Conservation (phyloP, 2,113 vertebrate species). For the Panthera uncia region DNA sequence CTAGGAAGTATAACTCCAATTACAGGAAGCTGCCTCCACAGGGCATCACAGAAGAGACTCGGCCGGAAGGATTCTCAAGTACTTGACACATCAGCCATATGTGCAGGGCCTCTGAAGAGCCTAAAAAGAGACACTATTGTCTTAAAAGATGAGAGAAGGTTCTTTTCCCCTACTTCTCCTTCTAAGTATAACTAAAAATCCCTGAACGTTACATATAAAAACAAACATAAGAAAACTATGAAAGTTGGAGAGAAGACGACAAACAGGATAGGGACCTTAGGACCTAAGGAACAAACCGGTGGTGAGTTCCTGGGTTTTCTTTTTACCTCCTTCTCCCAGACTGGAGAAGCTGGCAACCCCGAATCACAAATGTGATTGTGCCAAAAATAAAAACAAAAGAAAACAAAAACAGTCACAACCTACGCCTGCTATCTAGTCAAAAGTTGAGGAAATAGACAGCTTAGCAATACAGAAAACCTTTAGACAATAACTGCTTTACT, state of each 20-base stretch:
- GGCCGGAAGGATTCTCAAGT: not conserved
- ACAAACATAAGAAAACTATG: not conserved
- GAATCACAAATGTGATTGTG: not conserved
- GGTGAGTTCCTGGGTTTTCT: not conserved
- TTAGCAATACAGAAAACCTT: not conserved
- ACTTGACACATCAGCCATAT: not conserved
- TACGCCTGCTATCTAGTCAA: not conserved
- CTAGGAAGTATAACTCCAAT: not conserved
- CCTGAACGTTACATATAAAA: not conserved
- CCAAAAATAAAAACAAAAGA: too few relatives aligned
- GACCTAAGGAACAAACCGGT: not conserved
- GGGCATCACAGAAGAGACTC: not conserved
- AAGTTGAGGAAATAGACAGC: not conserved
- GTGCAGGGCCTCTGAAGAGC: not conserved
- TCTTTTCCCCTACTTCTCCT: not conserved
- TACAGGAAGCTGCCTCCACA: not conserved
- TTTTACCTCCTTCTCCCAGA: not conserved
- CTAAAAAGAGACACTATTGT: not conserved
- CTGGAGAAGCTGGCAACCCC: not conserved
- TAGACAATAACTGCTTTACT: not conserved
- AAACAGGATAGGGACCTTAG: not conserved
- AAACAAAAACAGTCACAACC: not conserved
- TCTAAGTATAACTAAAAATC: not conserved
- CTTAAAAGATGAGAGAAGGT: not conserved
- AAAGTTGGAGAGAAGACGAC: not conserved